These are phyloP conservation scores for Ceratina calcarata DNA, from an alignment of 1,140 invertebrate species.

Conservation along the genomic window DNA sequence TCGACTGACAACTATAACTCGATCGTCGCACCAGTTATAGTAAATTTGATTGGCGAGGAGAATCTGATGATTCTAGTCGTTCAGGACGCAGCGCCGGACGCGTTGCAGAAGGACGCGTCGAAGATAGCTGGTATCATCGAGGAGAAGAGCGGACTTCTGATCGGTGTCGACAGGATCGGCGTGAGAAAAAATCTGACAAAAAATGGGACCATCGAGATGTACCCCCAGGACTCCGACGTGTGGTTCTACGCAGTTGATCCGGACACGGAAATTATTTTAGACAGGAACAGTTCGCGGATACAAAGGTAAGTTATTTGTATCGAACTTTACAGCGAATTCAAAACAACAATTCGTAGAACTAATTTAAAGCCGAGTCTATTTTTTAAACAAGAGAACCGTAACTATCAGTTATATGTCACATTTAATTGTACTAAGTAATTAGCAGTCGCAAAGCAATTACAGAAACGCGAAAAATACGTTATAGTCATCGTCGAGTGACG, in stretches of 20 bases:
- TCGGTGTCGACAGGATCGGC: conserved; percentile 89
- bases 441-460: too few species aligned
- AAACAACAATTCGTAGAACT: too few species aligned
- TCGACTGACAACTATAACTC: conserved; percentile 82
- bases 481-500: not conserved
- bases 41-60: conserved; percentile 85
- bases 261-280: conserved; percentile 86
- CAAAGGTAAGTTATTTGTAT: conserved; percentile 81
- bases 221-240: conserved; percentile 89
- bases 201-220: conserved; percentile 88
- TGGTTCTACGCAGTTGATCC: conserved; percentile 94
- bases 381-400: too few species aligned
- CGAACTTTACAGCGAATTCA: not conserved
- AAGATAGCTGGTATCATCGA: conserved; percentile 87
- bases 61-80: conserved; percentile 90
- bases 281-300: conserved; percentile 86
- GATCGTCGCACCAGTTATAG: conserved; percentile 84
- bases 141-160: conserved; percentile 86
- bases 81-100: conserved; percentile 86
- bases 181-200: conserved; percentile 84
- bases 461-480: not conserved
- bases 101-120: conserved; percentile 84
- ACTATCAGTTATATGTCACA: too few species aligned
- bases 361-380: too few species aligned
- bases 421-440: too few species aligned